Base-by-base conservation (phyloP, 2,797 vertebrate species). In the Pseudochirops corinnae region DNA sequence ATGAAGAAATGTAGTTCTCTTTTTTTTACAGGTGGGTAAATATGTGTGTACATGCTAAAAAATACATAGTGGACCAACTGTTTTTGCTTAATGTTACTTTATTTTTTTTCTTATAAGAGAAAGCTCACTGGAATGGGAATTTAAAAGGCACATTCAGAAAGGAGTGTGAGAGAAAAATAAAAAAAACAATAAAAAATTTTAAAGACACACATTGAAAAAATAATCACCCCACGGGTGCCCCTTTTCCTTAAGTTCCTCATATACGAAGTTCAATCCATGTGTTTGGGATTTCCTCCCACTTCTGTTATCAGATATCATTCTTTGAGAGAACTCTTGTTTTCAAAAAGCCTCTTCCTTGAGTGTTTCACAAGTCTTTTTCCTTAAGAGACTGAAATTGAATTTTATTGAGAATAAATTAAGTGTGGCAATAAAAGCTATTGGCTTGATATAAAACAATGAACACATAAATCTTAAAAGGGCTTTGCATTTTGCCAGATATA, bases 371-470 rank as follows among this genome's bases (percentile, higher is more conserved):
- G 29, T 50, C 6, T 60, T 5, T 91, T 94, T 29, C 13, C 29
- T 96, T 82, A 91, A 91, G 2, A 95, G 52, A 91, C 11, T 39
- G 6, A 95, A 58, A n/a, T n/a, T 92, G 31, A 1, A 55, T 91
- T 97, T 95, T 94, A 56, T 53, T 94, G 92, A 95, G 93, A 67
- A 33, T 0, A 94, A 92, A 96, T 91, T 1, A 91, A 95, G 94
- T 92, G 29, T 0, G 56, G 26, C 46, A 46, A 33, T 92, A 50
- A 62, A 90, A 94, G 39, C 0, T 14, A 92, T 62, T 62, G 28
- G 9, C 55, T 93, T 93, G 29, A 6, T 74, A 21, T 55, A 92
- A 94, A 95, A 93, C 57, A 93, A 13, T 14, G 9, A 92, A 1
- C 1, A 9, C 33, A 92, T 60, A 53, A 93, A 39, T 90, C 55